Conservation (phyloP, 2,797 vertebrate species). For the Amblyraja radiata region DNA sequence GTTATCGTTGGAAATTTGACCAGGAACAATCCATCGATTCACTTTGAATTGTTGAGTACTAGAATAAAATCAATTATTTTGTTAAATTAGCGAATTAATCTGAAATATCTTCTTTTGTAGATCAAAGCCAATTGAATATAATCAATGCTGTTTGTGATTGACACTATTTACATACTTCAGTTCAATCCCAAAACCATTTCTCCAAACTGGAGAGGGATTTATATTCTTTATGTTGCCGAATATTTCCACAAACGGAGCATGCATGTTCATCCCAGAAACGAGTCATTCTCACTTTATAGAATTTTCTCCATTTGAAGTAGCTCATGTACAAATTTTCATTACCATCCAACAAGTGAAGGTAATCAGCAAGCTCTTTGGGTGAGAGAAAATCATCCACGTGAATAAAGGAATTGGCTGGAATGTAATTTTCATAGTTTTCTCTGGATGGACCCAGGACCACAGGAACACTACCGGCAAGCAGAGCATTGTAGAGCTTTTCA, state of each 20-base stretch:
- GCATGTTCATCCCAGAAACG: constrained; percentile 95
- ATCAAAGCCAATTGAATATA: neutral
- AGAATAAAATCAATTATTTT: neutral
- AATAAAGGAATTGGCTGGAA: constrained; percentile 90
- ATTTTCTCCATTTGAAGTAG: constrained; percentile 91
- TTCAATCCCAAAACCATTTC: constrained; percentile 95
- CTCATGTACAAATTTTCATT: constrained; percentile 85
- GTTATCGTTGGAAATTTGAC: neutral
- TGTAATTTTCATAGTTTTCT: constrained; percentile 94
- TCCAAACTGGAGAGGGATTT: constrained; percentile 85
- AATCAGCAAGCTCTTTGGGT: constrained; percentile 85
- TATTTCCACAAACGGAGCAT: constrained; percentile 86
- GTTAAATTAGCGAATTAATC: neutral
- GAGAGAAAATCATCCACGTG: constrained; percentile 92
- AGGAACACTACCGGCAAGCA: constrained; percentile 86
- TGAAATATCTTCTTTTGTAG: neutral
- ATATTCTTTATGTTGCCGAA: constrained; percentile 89
- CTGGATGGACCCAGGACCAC: constrained; percentile 84
- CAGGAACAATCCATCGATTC: no score
- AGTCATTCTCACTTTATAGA: constrained; percentile 87
- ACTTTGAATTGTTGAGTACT: neutral
- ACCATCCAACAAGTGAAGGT: constrained; percentile 87
- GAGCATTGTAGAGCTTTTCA: constrained; percentile 93
- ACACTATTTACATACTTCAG: neutral
- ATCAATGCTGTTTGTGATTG: neutral